A percentile compares a stretch with the other conserved stretches of the same genome.
Evolutionary conservation across 2,888 invertebrate species (phyloP).

Genomic region (Euplexia lucipara): DNA sequence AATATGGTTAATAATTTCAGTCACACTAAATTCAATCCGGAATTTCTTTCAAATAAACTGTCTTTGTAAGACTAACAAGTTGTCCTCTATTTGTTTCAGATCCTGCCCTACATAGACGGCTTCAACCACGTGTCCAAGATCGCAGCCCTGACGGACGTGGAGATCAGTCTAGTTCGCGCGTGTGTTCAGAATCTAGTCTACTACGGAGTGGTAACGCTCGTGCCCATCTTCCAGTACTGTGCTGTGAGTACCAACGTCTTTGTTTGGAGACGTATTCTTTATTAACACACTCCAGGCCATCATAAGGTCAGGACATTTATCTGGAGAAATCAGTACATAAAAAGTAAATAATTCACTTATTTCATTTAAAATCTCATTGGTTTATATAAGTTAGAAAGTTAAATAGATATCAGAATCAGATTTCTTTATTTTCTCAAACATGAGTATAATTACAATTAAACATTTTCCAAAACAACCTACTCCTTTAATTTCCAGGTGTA

Average conservation of each 20-base stretch:
- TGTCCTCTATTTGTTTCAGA: constrained; percentile 83
- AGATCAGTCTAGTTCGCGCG: constrained; percentile 95
- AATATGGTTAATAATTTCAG: no score
- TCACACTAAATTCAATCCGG: no score
- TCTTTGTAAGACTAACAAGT: neutral
- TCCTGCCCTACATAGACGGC: constrained; percentile 95
- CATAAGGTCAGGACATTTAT: no score
- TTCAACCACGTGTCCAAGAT: constrained; percentile 95
- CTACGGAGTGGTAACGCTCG: constrained; percentile 94
- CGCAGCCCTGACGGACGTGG: constrained; percentile 95
- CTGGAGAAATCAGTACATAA: no score
- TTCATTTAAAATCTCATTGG: no score
- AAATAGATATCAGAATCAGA: no score
- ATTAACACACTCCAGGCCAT: no score
- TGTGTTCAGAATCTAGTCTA: constrained; percentile 95
- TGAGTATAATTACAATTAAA: no score
- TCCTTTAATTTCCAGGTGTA: constrained; percentile 88
- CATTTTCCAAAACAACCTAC: neutral
- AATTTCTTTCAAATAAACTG: no score
- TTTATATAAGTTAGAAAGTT: no score
- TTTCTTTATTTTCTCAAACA: no score
- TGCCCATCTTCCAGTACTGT: constrained; percentile 95
- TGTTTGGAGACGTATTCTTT: neutral
- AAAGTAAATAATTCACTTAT: no score
- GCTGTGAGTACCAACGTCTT: constrained; percentile 86